A percentile compares a stretch with the other conserved stretches of the same genome.
These are phyloP conservation scores for Watsonalla cultraria DNA, from an alignment of 2,888 invertebrate species.

Conservation along the genomic window DNA sequence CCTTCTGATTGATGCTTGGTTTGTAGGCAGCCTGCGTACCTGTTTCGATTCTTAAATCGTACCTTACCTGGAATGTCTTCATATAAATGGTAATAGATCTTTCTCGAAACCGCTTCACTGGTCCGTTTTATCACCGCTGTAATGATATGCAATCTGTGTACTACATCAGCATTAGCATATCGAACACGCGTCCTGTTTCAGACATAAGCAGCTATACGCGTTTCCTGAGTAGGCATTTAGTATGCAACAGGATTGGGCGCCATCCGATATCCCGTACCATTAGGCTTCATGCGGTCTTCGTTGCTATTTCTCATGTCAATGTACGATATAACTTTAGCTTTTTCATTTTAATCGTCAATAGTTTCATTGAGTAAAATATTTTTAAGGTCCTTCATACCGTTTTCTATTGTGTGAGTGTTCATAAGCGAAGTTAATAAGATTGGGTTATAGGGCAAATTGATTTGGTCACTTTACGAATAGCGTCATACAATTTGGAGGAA, in stretches of 20 bases:
- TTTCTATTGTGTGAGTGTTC: no score
- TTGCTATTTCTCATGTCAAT: not conserved
- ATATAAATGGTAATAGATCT: not conserved
- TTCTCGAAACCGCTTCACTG: not conserved
- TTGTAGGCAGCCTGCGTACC: not conserved
- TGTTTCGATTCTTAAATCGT: not conserved
- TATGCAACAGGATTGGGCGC: constrained; percentile 33
- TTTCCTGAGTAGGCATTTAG: constrained; percentile 41
- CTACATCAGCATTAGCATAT: constrained; percentile 12
- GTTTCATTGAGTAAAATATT: no score
- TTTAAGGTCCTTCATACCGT: no score
- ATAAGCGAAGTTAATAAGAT: no score
- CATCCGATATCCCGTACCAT: constrained; percentile 27
- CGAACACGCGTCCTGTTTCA: constrained; percentile 1
- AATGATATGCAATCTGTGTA: constrained; percentile 3
- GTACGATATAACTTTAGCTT: not conserved
- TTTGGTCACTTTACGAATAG: no score
- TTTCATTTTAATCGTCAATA: not conserved
- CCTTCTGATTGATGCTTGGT: not conserved
- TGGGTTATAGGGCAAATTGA: no score
- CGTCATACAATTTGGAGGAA: no score
- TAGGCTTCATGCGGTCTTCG: constrained; percentile 14
- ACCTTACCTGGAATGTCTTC: not conserved
- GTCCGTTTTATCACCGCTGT: not conserved
- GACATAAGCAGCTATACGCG: constrained; percentile 3